Evolutionary conservation across 2,888 invertebrate genomes (phyloP).

Genomic region (Kuschelorhynchus macadamiae): DNA sequence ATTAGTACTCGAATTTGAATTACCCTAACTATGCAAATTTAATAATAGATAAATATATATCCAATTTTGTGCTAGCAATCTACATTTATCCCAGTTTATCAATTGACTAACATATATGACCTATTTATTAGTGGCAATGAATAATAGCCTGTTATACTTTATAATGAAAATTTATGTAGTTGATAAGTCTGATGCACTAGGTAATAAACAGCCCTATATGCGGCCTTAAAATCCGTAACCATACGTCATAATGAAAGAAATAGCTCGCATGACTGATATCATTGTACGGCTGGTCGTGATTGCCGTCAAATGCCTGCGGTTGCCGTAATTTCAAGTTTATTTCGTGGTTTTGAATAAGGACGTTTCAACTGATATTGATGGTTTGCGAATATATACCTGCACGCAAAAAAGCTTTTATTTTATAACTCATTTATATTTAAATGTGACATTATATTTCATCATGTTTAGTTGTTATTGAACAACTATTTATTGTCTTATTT

Average conservation of each 20-base stretch:
- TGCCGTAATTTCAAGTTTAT: conserved; percentile 41
- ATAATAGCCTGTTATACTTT: conserved; percentile 9
- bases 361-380: conserved; percentile 16
- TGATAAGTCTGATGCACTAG: background rate
- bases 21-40: too few relatives aligned
- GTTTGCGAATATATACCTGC: conserved; percentile 2
- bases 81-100: too few relatives aligned
- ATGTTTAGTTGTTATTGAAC: too few relatives aligned
- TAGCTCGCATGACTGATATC: conserved; percentile 38
- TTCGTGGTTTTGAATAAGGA: conserved; percentile 13
- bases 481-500: too few relatives aligned
- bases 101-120: too few relatives aligned
- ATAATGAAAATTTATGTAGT: conserved; percentile 9
- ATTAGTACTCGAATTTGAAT: too few relatives aligned
- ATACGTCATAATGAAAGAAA: conserved; percentile 42
- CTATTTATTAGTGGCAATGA: background rate
- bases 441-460: too few relatives aligned
- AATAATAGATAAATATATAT: too few relatives aligned
- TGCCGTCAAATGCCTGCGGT: conserved; percentile 42
- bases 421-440: too few relatives aligned
- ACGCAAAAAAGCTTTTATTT: too few relatives aligned
- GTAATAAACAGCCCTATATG: conserved; percentile 18
- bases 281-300: conserved; percentile 36
- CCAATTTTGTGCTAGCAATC: too few relatives aligned
- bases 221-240: conserved; percentile 15